phyloP scores from a whole-genome alignment of 2,888 invertebrate species.

The Euspilapteryx auroguttella region DNA sequence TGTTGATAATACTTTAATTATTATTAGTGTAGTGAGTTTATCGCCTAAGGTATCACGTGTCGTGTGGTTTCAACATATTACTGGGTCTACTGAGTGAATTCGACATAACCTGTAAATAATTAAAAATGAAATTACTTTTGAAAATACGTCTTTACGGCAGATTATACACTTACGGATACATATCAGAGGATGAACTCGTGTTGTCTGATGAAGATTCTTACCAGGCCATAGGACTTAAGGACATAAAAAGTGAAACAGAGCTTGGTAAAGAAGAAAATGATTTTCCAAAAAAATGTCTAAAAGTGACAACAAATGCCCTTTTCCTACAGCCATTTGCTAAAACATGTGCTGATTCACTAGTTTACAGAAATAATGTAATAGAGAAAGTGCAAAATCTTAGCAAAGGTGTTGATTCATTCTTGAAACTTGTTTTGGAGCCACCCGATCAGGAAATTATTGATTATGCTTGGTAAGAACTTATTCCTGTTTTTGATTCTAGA shows the following conservation, averaged over 20 bases:
- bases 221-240: constrained; percentile 24
- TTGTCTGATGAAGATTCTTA: constrained; percentile 21
- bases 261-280: constrained; percentile 12
- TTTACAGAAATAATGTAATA: constrained; percentile 29
- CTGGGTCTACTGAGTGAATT: too few species aligned
- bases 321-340: constrained; percentile 35
- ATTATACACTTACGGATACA: constrained; percentile 27
- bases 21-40: too few species aligned
- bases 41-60: too few species aligned
- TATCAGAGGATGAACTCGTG: constrained; percentile 22
- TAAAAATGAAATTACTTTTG: constrained; percentile 28
- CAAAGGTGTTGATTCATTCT: too few species aligned
- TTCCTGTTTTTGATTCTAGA: not conserved
- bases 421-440: constrained; percentile 54
- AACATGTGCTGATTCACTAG: constrained; percentile 27
- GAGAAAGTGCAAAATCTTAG: too few species aligned
- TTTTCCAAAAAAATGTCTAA: constrained; percentile 14
- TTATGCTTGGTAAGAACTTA: constrained; percentile 64
- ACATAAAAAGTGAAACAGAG: constrained; percentile 17
- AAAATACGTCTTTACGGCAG: constrained; percentile 26
- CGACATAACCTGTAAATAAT: not conserved
- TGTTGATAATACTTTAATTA: too few species aligned
- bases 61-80: too few species aligned
- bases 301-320: constrained; percentile 20
- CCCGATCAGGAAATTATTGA: constrained; percentile 68